Percentiles rank a stretch among this genome's conserved stretches.
phyloP scores from a whole-genome alignment of 2,797 vertebrate genomes.

The Gobio occitaniae region DNA sequence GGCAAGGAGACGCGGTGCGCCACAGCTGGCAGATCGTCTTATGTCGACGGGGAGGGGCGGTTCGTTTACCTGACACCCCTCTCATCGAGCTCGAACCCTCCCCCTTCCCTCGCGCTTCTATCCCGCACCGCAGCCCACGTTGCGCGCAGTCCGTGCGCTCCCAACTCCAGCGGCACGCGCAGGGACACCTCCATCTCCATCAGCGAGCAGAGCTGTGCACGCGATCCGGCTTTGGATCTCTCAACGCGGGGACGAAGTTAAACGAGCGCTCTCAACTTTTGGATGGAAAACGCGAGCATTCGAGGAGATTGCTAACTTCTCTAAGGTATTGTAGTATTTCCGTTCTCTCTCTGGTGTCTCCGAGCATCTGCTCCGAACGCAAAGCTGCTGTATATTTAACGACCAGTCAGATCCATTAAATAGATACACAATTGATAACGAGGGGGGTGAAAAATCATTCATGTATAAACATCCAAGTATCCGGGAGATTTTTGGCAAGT shows the following conservation, averaged over 20 bases:
- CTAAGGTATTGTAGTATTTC: conserved; percentile 72
- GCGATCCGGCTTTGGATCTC: conserved; percentile 61
- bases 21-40: conserved; percentile 86
- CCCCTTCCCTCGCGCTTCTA: conserved; percentile 54
- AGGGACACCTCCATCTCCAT: conserved; percentile 62
- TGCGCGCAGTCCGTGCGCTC: conserved; percentile 66
- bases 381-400: conserved; percentile 46
- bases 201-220: conserved; percentile 50
- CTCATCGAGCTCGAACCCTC: conserved; percentile 49
- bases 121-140: conserved; percentile 60
- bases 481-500: background rate
- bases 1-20: conserved; percentile 80
- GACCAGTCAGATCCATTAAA: conserved; percentile 33
- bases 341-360: conserved; percentile 10
- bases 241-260: conserved; percentile 60
- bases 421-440: conserved; percentile 33
- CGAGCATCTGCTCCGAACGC: conserved; percentile 48
- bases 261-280: conserved; percentile 77
- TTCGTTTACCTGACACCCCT: conserved; percentile 82
- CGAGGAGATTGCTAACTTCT: conserved; percentile 78
- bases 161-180: conserved; percentile 55
- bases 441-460: too few species aligned
- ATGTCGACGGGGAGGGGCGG: conserved; percentile 81
- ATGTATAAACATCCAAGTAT: too few species aligned
- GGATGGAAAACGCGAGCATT: conserved; percentile 81